Percentiles rank a stretch among this genome's conserved stretches.
Evolutionary conservation across 2,797 vertebrate genomes (phyloP).

Genomic region (Acipenser ruthenus): DNA sequence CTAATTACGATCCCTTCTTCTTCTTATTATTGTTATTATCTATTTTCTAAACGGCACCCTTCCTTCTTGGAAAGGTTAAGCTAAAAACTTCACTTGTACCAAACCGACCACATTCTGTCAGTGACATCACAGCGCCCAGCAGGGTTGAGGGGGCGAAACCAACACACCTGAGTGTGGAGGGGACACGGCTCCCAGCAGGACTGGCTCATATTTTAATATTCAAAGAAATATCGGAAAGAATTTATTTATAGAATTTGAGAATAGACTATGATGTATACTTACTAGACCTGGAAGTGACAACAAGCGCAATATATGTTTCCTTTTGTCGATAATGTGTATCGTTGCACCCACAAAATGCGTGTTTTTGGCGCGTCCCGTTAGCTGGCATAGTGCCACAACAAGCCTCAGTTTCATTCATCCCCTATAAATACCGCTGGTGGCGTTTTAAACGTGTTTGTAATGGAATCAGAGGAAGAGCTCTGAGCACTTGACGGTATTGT

Average conservation of each 20-base stretch:
- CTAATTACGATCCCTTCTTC: neutral
- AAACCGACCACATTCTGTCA: neutral
- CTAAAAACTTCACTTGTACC: neutral
- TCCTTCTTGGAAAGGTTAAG: neutral
- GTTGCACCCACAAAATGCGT: neutral
- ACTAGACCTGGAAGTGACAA: no score
- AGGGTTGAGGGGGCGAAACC: neutral
- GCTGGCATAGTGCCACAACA: neutral
- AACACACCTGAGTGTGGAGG: neutral
- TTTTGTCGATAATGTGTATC: no score
- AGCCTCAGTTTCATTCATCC: neutral
- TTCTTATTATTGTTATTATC: neutral
- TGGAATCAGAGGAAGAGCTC: no score
- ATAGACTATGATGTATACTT: no score
- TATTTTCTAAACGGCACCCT: neutral
- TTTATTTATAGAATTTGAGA: no score
- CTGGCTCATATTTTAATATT: no score
- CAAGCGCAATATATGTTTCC: no score
- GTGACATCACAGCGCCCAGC: neutral
- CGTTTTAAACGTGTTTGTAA: no score
- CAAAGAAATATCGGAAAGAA: no score
- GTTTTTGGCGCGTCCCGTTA: neutral
- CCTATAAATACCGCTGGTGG: no score
- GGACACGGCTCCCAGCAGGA: no score
- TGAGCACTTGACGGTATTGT: no score